Conservation (phyloP, 2,888 invertebrate genomes). For the Caenorhabditis uteleia region DNA sequence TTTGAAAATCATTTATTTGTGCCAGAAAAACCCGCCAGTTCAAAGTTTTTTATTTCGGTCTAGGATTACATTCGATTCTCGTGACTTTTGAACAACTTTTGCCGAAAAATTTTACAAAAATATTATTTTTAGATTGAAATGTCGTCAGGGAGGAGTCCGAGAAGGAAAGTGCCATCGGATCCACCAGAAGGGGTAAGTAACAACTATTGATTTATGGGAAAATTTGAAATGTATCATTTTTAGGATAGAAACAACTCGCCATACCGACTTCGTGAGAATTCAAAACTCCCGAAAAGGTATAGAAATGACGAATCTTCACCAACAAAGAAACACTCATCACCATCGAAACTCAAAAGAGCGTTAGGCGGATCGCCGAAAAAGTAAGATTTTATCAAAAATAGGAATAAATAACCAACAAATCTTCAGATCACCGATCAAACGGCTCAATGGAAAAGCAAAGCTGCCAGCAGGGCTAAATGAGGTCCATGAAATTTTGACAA, state of each 20-base stretch:
- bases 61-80: neutral
- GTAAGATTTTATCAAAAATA: conserved; percentile 3
- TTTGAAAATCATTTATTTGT: conserved; percentile 23
- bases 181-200: conserved; percentile 13
- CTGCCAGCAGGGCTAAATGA: no score
- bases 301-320: conserved; percentile 43
- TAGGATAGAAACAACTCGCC: conserved; percentile 30
- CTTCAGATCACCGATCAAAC: conserved; percentile 26
- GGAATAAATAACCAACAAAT: neutral
- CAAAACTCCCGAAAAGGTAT: conserved; percentile 51
- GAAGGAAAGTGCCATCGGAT: conserved; percentile 21
- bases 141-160: conserved; percentile 36
- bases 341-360: conserved; percentile 15
- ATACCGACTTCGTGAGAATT: conserved; percentile 42
- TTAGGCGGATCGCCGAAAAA: conserved; percentile 27
- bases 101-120: no score
- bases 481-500: no score
- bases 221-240: no score
- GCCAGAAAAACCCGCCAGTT: conserved; percentile 25
- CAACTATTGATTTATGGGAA: conserved; percentile 6
- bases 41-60: conserved; percentile 27
- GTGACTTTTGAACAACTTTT: neutral
- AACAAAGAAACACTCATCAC: no score
- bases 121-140: conserved; percentile 11
- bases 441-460: conserved; percentile 17